phyloP scores from a whole-genome alignment of 2,113 vertebrate species.

The Sylvietta virens region DNA sequence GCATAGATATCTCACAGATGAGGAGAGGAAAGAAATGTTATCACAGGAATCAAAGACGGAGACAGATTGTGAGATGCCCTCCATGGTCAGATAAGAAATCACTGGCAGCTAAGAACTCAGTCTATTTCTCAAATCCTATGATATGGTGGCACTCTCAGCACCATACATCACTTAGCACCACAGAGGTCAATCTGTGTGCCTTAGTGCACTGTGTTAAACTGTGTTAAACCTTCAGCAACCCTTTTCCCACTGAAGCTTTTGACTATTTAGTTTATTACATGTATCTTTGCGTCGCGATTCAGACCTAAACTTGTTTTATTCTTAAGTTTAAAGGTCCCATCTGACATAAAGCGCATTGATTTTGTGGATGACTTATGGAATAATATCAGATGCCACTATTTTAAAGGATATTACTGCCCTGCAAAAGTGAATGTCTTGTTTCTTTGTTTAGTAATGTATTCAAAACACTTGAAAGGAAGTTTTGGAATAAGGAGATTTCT shows the following conservation, averaged over 20 bases:
- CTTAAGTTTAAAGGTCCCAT: neutral
- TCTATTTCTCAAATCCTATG: neutral
- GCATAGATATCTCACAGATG: neutral
- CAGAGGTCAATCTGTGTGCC: neutral
- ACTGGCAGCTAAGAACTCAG: neutral
- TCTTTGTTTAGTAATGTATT: neutral
- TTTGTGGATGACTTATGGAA: neutral
- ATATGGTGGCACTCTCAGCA: neutral
- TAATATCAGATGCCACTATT: neutral
- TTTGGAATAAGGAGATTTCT: constrained; percentile 48
- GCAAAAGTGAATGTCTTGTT: constrained; percentile 37
- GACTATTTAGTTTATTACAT: neutral
- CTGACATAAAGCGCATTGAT: neutral
- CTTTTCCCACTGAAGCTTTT: neutral
- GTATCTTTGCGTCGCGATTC: neutral
- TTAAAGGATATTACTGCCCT: neutral
- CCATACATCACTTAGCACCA: neutral
- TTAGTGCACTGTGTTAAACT: neutral
- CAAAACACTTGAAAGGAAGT: constrained; percentile 23
- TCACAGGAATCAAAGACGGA: neutral
- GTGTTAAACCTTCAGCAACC: neutral
- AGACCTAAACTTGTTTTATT: neutral
- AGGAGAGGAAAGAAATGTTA: neutral
- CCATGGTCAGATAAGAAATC: neutral
- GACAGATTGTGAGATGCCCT: neutral